A percentile compares a stretch with the other conserved stretches of the same genome.
Evolutionary conservation across 2,888 invertebrate genomes (phyloP).

Genomic region (Lathronympha strigana): DNA sequence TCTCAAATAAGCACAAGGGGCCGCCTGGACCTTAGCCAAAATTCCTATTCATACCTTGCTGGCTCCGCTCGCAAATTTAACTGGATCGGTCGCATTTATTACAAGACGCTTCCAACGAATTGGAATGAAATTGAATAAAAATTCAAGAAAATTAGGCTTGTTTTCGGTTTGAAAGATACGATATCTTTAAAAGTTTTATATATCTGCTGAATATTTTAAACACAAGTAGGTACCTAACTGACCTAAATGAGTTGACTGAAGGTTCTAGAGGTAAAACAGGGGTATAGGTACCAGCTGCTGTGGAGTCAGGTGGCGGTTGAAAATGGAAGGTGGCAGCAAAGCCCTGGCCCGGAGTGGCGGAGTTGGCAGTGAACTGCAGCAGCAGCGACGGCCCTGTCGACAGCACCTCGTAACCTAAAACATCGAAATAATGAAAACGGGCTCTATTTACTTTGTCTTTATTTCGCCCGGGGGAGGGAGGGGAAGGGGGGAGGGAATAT

Average conservation of each 20-base stretch:
- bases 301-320: conserved; percentile 84
- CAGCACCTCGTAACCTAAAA: conserved; percentile 88
- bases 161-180: background rate
- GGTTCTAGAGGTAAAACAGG: too few relatives aligned
- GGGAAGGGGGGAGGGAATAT: too few relatives aligned
- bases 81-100: conserved; percentile 54
- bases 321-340: conserved; percentile 91
- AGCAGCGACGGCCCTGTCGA: conserved; percentile 93
- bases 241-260: too few relatives aligned
- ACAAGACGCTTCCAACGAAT: conserved; percentile 50
- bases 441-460: too few relatives aligned
- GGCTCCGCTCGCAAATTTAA: conserved; percentile 63
- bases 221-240: too few relatives aligned
- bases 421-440: too few relatives aligned
- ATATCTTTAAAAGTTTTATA: background rate
- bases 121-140: conserved; percentile 48
- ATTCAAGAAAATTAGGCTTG: conserved; percentile 23
- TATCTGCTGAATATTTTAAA: background rate
- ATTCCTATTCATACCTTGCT: conserved; percentile 68
- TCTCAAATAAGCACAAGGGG: conserved; percentile 56
- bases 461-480: too few relatives aligned
- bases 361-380: conserved; percentile 94
- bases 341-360: conserved; percentile 90
- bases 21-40: conserved; percentile 64
- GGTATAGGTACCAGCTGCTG: conserved; percentile 67